These are phyloP conservation scores for Hemicentrotus pulcherrimus DNA, from an alignment of 35 echinoderm and acorn worm species.

Conservation along the genomic window DNA sequence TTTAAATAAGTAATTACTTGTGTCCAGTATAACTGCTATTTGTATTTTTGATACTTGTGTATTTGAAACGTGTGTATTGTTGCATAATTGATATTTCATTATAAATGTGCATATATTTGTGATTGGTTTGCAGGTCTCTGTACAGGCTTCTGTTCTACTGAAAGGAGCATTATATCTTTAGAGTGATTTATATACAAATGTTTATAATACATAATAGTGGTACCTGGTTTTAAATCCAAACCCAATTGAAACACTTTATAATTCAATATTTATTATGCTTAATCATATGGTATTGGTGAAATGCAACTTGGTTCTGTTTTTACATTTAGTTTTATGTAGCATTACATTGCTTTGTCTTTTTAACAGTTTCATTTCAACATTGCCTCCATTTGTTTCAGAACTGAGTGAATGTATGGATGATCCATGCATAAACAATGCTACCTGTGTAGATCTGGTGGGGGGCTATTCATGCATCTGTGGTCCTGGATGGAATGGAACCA, in stretches of 20 bases:
- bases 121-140: not conserved
- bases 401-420: not conserved
- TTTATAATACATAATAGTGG: not conserved
- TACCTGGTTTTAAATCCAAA: not conserved
- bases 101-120: not conserved
- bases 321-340: not conserved
- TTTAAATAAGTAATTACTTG: no score
- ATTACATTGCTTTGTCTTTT: not conserved
- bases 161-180: not conserved
- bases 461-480: constrained; percentile 39
- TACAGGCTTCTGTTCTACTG: not conserved
- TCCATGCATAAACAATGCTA: constrained; percentile 56
- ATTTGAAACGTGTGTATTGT: not conserved
- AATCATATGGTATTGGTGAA: not conserved
- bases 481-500: constrained; percentile 17
- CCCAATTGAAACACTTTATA: not conserved
- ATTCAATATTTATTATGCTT: not conserved
- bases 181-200: not conserved
- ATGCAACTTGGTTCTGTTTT: no score
- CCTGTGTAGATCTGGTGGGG: constrained; percentile 1
- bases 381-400: not conserved
- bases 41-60: not conserved
- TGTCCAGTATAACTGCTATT: no score
- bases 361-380: not conserved
- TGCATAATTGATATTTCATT: not conserved